These are phyloP conservation scores for Aegypius monachus DNA, from an alignment of 2,113 vertebrate species.

Conservation along the genomic window DNA sequence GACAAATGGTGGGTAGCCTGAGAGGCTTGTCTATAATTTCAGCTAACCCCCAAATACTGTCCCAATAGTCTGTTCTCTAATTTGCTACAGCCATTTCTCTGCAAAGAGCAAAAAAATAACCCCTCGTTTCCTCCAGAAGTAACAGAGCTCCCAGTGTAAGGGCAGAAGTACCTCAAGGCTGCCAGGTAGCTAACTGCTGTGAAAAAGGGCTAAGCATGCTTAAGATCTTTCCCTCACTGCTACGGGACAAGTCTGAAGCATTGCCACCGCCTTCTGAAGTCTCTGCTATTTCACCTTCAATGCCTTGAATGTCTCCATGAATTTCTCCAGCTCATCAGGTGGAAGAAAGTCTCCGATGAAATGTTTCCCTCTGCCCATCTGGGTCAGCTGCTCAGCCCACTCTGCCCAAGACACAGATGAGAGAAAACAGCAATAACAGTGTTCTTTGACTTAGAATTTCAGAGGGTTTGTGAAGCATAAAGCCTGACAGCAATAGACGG, in stretches of 20 bases:
- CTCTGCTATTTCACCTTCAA: slow-evolving; percentile 80
- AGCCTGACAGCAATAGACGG: neutral
- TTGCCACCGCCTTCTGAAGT: neutral
- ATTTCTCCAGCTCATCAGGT: slow-evolving; percentile 94
- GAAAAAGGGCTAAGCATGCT: neutral
- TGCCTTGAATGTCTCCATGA: slow-evolving; percentile 98
- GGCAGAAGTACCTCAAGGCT: neutral
- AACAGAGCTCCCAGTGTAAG: neutral
- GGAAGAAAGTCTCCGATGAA: slow-evolving; percentile 98
- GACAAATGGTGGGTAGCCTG: rapidly evolving
- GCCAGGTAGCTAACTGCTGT: neutral
- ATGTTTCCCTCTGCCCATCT: slow-evolving; percentile 97
- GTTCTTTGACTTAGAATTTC: neutral
- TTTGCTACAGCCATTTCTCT: neutral
- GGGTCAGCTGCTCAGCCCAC: slow-evolving; percentile 96
- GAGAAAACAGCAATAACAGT: neutral
- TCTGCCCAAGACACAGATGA: slow-evolving; percentile 69
- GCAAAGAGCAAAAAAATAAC: neutral
- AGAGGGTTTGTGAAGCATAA: neutral
- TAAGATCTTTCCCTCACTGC: neutral
- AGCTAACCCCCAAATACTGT: neutral
- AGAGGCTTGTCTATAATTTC: neutral
- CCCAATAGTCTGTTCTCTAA: neutral
- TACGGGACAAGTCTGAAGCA: neutral
- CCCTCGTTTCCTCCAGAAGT: neutral